Base-by-base conservation (phyloP, 2,113 vertebrate genomes). In the Ibidorhyncha struthersii region DNA sequence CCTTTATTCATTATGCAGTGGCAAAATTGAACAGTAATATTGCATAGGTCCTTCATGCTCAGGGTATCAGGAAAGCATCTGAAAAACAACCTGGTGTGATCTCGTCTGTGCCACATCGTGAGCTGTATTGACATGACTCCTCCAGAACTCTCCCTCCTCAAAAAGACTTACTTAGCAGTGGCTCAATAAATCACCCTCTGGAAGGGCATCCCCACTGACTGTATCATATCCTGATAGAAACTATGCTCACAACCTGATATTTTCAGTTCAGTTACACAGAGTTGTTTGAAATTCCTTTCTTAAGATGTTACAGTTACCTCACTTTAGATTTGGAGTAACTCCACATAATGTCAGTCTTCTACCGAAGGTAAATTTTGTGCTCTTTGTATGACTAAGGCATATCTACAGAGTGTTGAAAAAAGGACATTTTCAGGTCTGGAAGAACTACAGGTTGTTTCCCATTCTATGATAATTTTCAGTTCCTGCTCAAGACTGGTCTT, bases 161-260 rank as follows among this genome's bases (percentile, higher is more conserved):
- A 70, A 62, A 41, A 55, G 3, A 9, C 14, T 40, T 45, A 50
- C 40, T 80, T 32, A 55, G 2, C 10, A 69, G 14, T 22, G 36
- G 11, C 11, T 77, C 36, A 20, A 25, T 23, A 88, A 56, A 32
- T 47, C 14, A 14, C 18, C 1, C 9, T 49, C 34, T 40, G 25
- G 12, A 88, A 40, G 26, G 56, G 2, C 2, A 3, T 12, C 13
- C 22, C 2, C 20, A n/a, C 9, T 58, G 34, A 14, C 25, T 47
- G 18, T 12, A 3, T 9, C 32, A 53, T 27, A 77, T 34, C n/a
- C 16, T 69, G 30, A 49, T 1, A 38, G 29, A 45, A 1, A 29
- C 6, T 25, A 1, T 29, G 11, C 1, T 61, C 19, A 34, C n/a
- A 74, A 15, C 8, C 7, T 10, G 4, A 29, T 6, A 3, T 66